Conservation (phyloP, 2,888 invertebrate species). For the Bombylius discolor region DNA sequence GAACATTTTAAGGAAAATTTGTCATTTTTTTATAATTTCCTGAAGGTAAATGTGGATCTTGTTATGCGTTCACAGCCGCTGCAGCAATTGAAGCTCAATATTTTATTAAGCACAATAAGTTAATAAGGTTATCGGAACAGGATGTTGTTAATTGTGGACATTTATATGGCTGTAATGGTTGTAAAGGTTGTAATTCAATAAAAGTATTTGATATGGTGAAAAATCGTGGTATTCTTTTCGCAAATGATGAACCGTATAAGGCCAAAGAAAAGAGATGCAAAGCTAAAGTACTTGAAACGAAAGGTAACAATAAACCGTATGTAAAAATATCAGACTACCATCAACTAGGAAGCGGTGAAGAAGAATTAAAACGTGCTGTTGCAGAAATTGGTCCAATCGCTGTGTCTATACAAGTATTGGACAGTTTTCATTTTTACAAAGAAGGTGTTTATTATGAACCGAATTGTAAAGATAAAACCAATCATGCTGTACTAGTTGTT, state of each 20-base stretch:
- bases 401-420: conserved; percentile 56
- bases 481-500: conserved; percentile 46
- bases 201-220: no score
- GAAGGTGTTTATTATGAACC: no score
- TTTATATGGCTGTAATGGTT: no score
- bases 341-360: no score
- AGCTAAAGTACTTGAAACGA: no score
- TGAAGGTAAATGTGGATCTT: background rate
- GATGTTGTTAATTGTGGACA: no score
- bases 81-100: conserved; percentile 19
- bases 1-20: background rate
- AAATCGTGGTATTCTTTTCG: no score
- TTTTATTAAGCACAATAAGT: conserved; percentile 25
- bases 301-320: no score
- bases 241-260: no score
- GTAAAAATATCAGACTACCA: no score
- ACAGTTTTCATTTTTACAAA: conserved; percentile 24
- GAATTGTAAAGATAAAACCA: conserved; percentile 37
- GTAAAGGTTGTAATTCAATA: no score
- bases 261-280: no score
- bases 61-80: background rate
- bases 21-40: background rate
- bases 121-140: conserved; percentile 12
- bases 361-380: conserved; percentile 25
- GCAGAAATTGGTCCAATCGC: conserved; percentile 31